Conservation (phyloP, 2,113 vertebrate species). For the Oreotrochilus melanogaster region DNA sequence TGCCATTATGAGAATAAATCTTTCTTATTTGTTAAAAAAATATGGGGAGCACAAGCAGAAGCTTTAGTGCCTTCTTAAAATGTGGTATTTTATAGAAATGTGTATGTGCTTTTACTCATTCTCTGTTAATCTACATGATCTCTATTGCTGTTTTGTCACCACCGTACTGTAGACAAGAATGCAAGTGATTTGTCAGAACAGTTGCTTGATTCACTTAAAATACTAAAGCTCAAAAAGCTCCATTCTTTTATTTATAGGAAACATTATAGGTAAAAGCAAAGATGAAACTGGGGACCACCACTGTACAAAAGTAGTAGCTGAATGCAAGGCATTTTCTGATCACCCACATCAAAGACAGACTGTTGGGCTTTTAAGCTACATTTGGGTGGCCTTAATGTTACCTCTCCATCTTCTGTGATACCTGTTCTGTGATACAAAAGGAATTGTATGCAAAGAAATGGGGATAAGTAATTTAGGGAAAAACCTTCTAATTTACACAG, state of each 20-base stretch:
- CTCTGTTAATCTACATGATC: conserved; percentile 25
- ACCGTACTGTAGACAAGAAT: conserved; percentile 46
- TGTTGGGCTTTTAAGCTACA: conserved; percentile 24
- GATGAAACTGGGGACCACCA: conserved; percentile 68
- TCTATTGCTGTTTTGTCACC: conserved; percentile 55
- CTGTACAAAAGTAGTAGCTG: conserved; percentile 60
- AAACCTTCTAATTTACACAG: neutral
- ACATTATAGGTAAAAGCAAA: conserved; percentile 42
- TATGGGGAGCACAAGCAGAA: conserved; percentile 80
- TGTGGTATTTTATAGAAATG: conserved; percentile 76
- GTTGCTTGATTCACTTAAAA: conserved; percentile 34
- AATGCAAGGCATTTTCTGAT: conserved; percentile 59
- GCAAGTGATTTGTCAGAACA: conserved; percentile 43
- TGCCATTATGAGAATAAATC: conserved; percentile 56
- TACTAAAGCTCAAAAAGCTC: conserved; percentile 30
- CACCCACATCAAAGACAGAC: conserved; percentile 46
- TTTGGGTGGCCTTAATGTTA: conserved; percentile 77
- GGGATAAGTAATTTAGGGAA: neutral
- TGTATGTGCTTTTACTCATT: conserved; percentile 62
- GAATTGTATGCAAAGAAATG: conserved; percentile 34
- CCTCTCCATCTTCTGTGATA: conserved; percentile 49
- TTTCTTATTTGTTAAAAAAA: conserved; percentile 53
- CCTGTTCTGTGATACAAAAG: conserved; percentile 13
- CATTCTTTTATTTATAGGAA: conserved; percentile 49
- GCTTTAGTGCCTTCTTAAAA: conserved; percentile 84